These are phyloP conservation scores for Athripsodes cinereus DNA, from an alignment of 2,888 invertebrate genomes.

Conservation along the genomic window DNA sequence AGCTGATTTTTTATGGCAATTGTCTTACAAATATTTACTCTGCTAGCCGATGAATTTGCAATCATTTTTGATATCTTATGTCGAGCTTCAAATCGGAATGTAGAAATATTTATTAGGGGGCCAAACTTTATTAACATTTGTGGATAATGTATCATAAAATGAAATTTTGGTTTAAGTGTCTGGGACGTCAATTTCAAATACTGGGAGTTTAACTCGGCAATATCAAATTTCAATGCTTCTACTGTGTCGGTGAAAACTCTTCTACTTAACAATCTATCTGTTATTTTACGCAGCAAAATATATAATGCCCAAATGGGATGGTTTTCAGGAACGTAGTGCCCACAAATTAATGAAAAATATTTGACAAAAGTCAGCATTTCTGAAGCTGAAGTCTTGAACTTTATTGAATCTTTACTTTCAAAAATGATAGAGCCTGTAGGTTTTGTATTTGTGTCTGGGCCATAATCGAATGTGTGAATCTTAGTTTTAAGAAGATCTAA, in stretches of 20 bases:
- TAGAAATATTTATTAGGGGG: background rate
- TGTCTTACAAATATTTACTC: background rate
- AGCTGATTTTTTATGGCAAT: background rate
- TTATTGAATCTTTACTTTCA: no score
- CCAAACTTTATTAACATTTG: background rate
- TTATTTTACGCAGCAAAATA: background rate
- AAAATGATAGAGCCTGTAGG: background rate
- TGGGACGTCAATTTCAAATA: background rate
- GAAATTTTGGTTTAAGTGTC: background rate
- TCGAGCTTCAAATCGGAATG: background rate
- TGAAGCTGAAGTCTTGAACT: no score
- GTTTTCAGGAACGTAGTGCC: background rate
- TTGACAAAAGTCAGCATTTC: no score
- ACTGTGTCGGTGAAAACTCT: background rate
- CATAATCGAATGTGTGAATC: background rate
- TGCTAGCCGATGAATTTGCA: background rate
- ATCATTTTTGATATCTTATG: no score
- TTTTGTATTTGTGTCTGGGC: background rate
- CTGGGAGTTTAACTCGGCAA: background rate
- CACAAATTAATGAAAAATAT: background rate
- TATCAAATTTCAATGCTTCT: background rate
- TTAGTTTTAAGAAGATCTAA: background rate
- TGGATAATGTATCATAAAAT: background rate
- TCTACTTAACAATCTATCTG: background rate
- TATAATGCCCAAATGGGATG: background rate